Percentiles rank a stretch among this genome's conserved stretches.
phyloP scores from a whole-genome alignment of 2,888 invertebrate genomes.

The Onthophagus sagittarius region DNA sequence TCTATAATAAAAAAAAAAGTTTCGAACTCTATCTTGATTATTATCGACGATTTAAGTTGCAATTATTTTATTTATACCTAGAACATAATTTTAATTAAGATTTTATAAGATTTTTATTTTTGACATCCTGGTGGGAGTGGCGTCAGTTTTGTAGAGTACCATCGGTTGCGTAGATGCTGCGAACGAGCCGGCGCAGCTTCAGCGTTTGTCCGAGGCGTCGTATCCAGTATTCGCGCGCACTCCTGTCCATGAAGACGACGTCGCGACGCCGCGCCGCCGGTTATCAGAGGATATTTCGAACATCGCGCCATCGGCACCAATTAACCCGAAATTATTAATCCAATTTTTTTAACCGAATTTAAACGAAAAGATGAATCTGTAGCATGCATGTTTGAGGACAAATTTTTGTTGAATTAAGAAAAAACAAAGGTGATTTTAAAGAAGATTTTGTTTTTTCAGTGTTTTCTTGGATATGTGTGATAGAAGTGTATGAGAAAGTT shows the following conservation, averaged over 20 bases:
- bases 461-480: too few species aligned
- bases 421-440: too few species aligned
- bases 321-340: not conserved
- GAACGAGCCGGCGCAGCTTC: slow-evolving; percentile 42
- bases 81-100: slow-evolving; percentile 2
- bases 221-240: slow-evolving; percentile 46
- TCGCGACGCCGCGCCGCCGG: not conserved
- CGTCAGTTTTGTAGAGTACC: slow-evolving; percentile 31
- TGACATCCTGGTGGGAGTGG: slow-evolving; percentile 42
- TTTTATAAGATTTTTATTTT: slow-evolving; percentile 39
- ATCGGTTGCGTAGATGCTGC: slow-evolving; percentile 32
- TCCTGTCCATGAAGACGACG: slow-evolving; percentile 40
- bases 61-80: too few species aligned
- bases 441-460: too few species aligned
- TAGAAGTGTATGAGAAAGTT: too few species aligned
- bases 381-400: not conserved
- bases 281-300: slow-evolving; percentile 16
- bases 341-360: too few species aligned
- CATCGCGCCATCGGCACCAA: not conserved
- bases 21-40: not conserved
- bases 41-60: too few species aligned
- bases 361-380: not conserved
- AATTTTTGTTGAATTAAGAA: not conserved
- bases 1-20: too few species aligned
- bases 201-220: slow-evolving; percentile 32